Evolutionary conservation across 2,888 invertebrate species (phyloP).

Genomic region (Parnassius apollo): DNA sequence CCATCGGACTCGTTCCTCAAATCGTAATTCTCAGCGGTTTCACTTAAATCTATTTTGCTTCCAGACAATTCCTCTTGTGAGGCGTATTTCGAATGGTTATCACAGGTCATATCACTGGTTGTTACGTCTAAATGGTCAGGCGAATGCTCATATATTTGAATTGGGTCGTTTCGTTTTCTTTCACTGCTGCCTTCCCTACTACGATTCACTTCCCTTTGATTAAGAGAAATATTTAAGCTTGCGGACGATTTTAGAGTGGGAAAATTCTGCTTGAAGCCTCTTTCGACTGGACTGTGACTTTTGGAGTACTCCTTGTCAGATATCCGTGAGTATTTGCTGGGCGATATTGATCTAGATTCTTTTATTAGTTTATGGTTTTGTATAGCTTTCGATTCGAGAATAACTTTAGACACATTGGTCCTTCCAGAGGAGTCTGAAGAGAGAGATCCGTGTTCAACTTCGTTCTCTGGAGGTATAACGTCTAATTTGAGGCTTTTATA

Average conservation of each 20-base stretch:
- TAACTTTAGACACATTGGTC: slow-evolving; percentile 62
- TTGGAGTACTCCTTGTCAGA: slow-evolving; percentile 69
- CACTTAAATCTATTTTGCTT: slow-evolving; percentile 70
- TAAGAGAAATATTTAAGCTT: slow-evolving; percentile 58
- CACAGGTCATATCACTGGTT: slow-evolving; percentile 53
- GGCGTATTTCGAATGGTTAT: slow-evolving; percentile 48
- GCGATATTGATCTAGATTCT: slow-evolving; percentile 68
- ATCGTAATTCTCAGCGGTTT: slow-evolving; percentile 73
- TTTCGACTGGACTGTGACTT: slow-evolving; percentile 73
- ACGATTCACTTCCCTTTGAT: slow-evolving; percentile 42
- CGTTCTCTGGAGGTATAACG: slow-evolving; percentile 70
- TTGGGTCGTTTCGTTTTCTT: slow-evolving; percentile 46
- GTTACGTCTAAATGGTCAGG: slow-evolving; percentile 65
- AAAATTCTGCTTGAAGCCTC: slow-evolving; percentile 63
- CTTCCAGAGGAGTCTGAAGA: slow-evolving; percentile 69
- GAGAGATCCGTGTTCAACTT: slow-evolving; percentile 63
- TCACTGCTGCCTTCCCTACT: slow-evolving; percentile 46
- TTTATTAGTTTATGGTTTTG: slow-evolving; percentile 52
- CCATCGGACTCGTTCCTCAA: slow-evolving; percentile 61
- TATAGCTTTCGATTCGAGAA: slow-evolving; percentile 56
- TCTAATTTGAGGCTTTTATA: slow-evolving; percentile 77
- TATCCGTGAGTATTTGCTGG: slow-evolving; percentile 55
- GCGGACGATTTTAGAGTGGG: slow-evolving; percentile 55
- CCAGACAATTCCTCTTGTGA: slow-evolving; percentile 57
- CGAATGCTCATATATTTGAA: slow-evolving; percentile 69